Evolutionary conservation across 2,888 invertebrate genomes (phyloP), one percentile per base, ranked within the genome.

Genomic region (Cordylochernes scorpioides): DNA sequence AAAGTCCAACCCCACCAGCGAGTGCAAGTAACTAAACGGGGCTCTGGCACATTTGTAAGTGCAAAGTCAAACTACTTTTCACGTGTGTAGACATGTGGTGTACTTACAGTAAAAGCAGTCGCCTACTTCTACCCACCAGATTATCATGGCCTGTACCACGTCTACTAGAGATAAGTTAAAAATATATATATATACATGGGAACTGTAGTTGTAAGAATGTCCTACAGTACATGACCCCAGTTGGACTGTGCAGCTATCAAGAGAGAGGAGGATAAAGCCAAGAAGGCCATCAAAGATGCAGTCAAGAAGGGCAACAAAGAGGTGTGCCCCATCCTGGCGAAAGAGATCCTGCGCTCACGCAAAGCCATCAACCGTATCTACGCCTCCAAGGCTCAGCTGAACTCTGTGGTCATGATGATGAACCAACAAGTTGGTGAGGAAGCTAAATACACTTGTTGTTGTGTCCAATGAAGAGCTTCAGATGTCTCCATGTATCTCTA

Each of bases 231-330:
- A 10, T 18, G 13, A 22, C 30, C 26, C 17, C 10, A n/a, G n/a
- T n/a, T n/a, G n/a, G n/a, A n/a, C 14, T 13, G 5, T 57, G 27
- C 42, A 78, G 75, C 69, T 6, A 94, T 97, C 45, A 75, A 88
- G 53, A 63, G 91, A 24, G 94, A 97, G 56, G 94, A 97, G 54
- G 84, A 86, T 17, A 97, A 94, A 59, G 80, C 88, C 0, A 91
- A 86, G 49, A 59, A 68, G 27, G 72, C 84, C 0, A 52, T 97
- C 15, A 94, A 91, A 53, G 86, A 88, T 48, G 84, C 94, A 3
- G 94, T 91, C 0, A 68, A 78, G 41, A 91, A 88, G 49, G 75
- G 69, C 32, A 88, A 97, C 50, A 74, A 72, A 46, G 88, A 84
- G 52, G 77, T 88, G 1, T 91, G 91, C 49, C 65, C 68, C 30